These are phyloP conservation scores for Falco punctatus DNA, from an alignment of 2,113 vertebrate genomes.

Conservation along the genomic window DNA sequence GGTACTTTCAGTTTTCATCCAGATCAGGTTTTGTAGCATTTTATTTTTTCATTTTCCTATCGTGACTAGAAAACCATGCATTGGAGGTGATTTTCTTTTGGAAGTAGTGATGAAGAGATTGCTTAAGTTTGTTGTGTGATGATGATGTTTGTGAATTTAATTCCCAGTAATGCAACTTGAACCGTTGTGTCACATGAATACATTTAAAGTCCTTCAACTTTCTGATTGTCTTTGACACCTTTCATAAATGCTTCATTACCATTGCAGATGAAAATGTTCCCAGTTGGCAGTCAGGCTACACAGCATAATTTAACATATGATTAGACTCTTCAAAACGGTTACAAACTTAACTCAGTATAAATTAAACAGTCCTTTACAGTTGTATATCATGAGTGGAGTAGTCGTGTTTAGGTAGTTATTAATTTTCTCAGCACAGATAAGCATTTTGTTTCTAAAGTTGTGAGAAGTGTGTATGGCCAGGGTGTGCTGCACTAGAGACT, in stretches of 20 bases:
- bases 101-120: neutral
- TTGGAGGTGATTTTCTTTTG: neutral
- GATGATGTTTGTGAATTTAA: neutral
- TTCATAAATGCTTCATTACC: slow-evolving; percentile 54
- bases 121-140: neutral
- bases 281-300: slow-evolving; percentile 28
- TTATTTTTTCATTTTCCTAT: neutral
- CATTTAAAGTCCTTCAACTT: slow-evolving; percentile 37
- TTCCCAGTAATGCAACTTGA: neutral
- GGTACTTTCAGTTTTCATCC: neutral
- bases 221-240: slow-evolving; percentile 48
- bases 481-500: neutral
- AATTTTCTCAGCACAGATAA: neutral
- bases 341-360: neutral
- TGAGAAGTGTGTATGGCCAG: neutral
- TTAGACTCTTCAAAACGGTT: slow-evolving; percentile 29
- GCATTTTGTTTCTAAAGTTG: neutral
- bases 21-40: neutral
- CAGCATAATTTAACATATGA: slow-evolving; percentile 40
- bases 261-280: slow-evolving; percentile 45
- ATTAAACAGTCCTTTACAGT: neutral
- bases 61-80: neutral
- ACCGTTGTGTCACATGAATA: neutral
- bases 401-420: neutral
- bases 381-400: neutral